Percentiles rank a stretch among this genome's conserved stretches.
phyloP scores from a whole-genome alignment of 1,140 invertebrate species.

The Xylocopa sonorina region DNA sequence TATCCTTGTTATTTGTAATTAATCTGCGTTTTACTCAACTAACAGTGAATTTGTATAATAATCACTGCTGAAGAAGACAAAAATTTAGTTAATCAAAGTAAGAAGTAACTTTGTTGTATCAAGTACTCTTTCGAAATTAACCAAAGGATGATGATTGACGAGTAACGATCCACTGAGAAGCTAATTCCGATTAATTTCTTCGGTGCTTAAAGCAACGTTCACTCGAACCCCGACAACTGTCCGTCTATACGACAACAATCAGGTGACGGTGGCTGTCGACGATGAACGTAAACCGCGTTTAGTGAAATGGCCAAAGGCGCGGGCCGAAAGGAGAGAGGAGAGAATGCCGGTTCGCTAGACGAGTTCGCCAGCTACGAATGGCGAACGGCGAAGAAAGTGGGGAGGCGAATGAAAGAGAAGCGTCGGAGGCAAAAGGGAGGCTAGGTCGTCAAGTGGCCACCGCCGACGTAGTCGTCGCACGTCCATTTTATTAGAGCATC shows the following conservation, averaged over 20 bases:
- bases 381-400: conserved; percentile 48
- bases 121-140: no score
- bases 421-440: conserved; percentile 54
- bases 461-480: conserved; percentile 49
- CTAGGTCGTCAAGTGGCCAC: conserved; percentile 73
- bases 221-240: neutral
- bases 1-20: neutral
- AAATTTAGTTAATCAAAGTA: no score
- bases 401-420: conserved; percentile 67
- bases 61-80: no score
- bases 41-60: no score
- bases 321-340: conserved; percentile 32
- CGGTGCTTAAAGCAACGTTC: neutral
- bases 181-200: neutral
- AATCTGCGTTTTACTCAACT: no score
- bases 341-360: conserved; percentile 43
- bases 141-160: no score
- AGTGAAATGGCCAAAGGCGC: conserved; percentile 53
- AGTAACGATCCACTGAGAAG: no score
- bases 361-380: conserved; percentile 18
- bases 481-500: conserved; percentile 76
- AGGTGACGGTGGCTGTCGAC: conserved; percentile 1
- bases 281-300: conserved; percentile 65
- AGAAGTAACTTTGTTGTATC: no score
- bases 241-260: conserved; percentile 27